A percentile compares a stretch with the other conserved stretches of the same genome.
Conservation (phyloP, 2,113 vertebrate genomes). For the Mohoua ochrocephala region DNA sequence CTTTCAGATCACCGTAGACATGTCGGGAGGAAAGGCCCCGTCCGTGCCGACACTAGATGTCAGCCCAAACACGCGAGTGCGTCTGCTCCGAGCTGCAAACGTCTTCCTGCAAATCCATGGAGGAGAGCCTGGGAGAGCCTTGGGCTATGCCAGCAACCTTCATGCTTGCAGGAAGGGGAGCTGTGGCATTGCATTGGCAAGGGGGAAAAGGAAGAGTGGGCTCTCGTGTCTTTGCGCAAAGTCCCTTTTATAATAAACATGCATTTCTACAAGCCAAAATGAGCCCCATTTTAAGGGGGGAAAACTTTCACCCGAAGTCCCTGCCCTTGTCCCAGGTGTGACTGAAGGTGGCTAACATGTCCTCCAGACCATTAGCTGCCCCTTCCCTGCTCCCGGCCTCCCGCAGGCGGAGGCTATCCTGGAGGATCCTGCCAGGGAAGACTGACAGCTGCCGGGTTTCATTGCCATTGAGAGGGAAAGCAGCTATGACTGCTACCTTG, state of each 20-base stretch:
- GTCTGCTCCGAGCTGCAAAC: neutral
- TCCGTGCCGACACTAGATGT: slow-evolving; percentile 56
- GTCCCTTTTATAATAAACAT: neutral
- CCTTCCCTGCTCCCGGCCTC: rapidly evolving
- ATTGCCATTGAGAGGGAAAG: neutral
- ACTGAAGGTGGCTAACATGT: neutral
- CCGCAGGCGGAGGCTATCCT: neutral
- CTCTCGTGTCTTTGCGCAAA: rapidly evolving
- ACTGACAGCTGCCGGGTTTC: rapidly evolving
- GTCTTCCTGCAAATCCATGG: neutral
- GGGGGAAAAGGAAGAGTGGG: neutral
- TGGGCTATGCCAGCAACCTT: neutral
- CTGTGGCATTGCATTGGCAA: rapidly evolving
- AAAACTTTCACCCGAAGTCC: neutral
- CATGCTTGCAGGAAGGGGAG: neutral
- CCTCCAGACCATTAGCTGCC: rapidly evolving
- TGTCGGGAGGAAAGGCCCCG: rapidly evolving
- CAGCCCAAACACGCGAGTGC: slow-evolving; percentile 10
- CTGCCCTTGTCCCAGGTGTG: neutral
- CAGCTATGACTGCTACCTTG: neutral
- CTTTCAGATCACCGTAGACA: neutral
- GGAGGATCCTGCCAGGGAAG: neutral
- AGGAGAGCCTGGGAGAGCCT: neutral
- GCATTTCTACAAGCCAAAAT: neutral
- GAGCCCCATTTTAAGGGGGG: neutral